Base-by-base conservation (phyloP, 2,797 vertebrate species). In the Rhinatrema bivittatum region DNA sequence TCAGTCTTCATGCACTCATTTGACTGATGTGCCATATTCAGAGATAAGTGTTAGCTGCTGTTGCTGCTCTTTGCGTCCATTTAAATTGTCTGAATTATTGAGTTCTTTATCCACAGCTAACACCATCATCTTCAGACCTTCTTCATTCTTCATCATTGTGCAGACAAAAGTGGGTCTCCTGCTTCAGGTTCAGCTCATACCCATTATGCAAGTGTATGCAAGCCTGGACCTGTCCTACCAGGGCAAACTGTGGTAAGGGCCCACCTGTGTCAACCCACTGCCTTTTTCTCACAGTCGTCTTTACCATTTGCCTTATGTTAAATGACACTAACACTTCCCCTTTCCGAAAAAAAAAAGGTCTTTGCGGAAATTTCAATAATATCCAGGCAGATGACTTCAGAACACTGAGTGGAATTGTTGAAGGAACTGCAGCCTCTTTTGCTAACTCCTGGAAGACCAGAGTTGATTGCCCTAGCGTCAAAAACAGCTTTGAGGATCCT, bases 151-250 rank as follows among this genome's bases (percentile, higher is more conserved):
- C 56, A 29, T 85, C 22, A 30, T 91, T 15, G 56, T 82, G 16
- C 26, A 85, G 5, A 78, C 81, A 3, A 53, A 16, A 23, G 46
- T 73, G 16, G 87, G 87, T 0, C 11, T 93, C 25, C 68, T 74
- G 16, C 16, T 91, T 16, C 75, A 81, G 52, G 47, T 91, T 5
- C 91, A 97, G 55, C 54, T 89, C 7, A 40, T 19, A 16, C 91
- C 94, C 1, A 5, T 80, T 20, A 86, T 98, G 91, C 93, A 96
- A 68, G 40, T 88, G 20, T 84, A 78, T 46, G 54, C 94, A 44
- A 59, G 45, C 33, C 67, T 84, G 54, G 70, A 65, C 42, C 36
- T 72, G 20, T 18, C 59, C 32, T 66, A 77, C 50, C 88, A 71
- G 58, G 25, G 79, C 65, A 36, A 80, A 84, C 9, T 79, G 46